A percentile compares a stretch with the other conserved stretches of the same genome.
Evolutionary conservation across 2,888 invertebrate genomes (phyloP).

Genomic region (Argyresthia albistria): DNA sequence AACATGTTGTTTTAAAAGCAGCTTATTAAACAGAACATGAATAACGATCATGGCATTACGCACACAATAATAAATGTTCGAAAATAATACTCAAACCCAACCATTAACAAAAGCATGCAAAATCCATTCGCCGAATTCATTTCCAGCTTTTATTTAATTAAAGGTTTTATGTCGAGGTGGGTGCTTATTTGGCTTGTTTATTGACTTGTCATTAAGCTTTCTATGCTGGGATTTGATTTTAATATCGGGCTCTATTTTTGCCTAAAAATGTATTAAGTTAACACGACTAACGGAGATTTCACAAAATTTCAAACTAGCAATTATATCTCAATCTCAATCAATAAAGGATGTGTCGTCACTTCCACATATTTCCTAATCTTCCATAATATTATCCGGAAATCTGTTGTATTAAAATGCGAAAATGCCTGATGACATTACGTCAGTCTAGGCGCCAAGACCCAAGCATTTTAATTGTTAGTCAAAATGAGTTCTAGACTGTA

Average conservation of each 20-base stretch:
- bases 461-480: constrained; percentile 42
- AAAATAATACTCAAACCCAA: constrained; percentile 60
- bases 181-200: constrained; percentile 4
- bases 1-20: constrained; percentile 68
- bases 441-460: constrained; percentile 45
- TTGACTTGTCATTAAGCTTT: constrained; percentile 6
- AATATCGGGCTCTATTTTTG: background rate
- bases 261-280: background rate
- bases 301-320: too few species aligned
- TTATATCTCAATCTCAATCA: too few species aligned
- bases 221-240: background rate
- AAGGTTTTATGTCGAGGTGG: constrained; percentile 19
- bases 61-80: constrained; percentile 57
- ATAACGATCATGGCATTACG: constrained; percentile 57
- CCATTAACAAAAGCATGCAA: constrained; percentile 70
- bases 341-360: background rate
- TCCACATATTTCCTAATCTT: too few species aligned
- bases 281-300: background rate
- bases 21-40: constrained; percentile 65
- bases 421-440: constrained; percentile 35
- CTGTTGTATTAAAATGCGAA: background rate
- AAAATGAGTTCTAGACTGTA: constrained; percentile 19
- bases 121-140: constrained; percentile 68
- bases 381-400: too few species aligned
- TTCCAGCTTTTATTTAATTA: constrained; percentile 70